phyloP scores from a whole-genome alignment of 1,140 invertebrate species.

The Atta cephalotes region DNA sequence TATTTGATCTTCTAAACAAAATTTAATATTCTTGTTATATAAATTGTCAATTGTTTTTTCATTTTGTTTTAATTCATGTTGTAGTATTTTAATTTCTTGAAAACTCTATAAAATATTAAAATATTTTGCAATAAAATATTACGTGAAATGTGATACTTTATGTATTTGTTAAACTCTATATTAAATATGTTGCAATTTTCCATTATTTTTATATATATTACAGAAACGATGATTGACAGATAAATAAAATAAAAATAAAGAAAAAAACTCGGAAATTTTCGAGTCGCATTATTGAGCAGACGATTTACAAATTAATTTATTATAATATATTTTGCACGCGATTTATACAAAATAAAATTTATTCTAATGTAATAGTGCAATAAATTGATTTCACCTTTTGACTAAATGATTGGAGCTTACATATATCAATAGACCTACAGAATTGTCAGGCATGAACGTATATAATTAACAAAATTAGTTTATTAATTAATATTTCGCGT shows the following conservation, averaged over 20 bases:
- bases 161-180: not conserved
- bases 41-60: not conserved
- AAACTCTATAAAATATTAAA: not conserved
- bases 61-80: not conserved
- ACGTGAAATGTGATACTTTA: not conserved
- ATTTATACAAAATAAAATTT: not conserved
- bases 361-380: conserved; percentile 36
- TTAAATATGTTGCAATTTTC: not conserved
- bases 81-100: not conserved
- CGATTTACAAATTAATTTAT: not conserved
- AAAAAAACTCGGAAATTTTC: not conserved
- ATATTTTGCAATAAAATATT: not conserved
- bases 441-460: conserved; percentile 44
- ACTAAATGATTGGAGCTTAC: conserved; percentile 23
- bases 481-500: conserved; percentile 58
- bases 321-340: not conserved
- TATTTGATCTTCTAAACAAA: not conserved
- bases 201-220: not conserved
- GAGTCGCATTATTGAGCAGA: not conserved
- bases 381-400: conserved; percentile 31
- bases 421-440: conserved; percentile 25
- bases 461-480: conserved; percentile 62
- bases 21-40: not conserved
- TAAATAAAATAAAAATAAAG: not conserved
- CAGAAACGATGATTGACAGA: not conserved